Percentiles rank a stretch among this genome's conserved stretches.
Evolutionary conservation across 1,140 invertebrate species (phyloP).

Genomic region (Drosophila leontia): DNA sequence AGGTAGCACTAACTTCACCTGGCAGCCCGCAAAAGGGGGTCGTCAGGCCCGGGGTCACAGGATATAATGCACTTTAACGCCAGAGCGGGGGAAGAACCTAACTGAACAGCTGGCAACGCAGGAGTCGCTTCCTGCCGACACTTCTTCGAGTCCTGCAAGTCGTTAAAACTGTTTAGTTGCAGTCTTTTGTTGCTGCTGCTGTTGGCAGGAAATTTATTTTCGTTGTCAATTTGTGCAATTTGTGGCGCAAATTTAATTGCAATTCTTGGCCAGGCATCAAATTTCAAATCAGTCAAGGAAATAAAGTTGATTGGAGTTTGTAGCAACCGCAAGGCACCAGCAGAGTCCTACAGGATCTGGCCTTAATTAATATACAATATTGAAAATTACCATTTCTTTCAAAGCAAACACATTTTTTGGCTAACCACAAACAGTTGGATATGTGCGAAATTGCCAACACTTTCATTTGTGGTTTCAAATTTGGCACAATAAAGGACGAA

Average conservation of each 20-base stretch:
- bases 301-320: slow-evolving; percentile 11
- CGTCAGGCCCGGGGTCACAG: slow-evolving; percentile 9
- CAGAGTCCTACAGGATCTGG: neutral
- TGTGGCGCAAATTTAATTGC: slow-evolving; percentile 44
- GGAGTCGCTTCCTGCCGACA: slow-evolving; percentile 21
- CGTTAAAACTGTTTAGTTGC: slow-evolving; percentile 55
- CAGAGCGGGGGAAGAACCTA: slow-evolving; percentile 1
- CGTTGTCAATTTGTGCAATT: slow-evolving; percentile 49
- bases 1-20: slow-evolving; percentile 78
- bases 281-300: slow-evolving; percentile 10
- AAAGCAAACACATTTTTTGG: slow-evolving; percentile 16
- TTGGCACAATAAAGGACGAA: slow-evolving; percentile 2
- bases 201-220: slow-evolving; percentile 52
- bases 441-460: slow-evolving; percentile 45
- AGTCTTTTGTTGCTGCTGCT: slow-evolving; percentile 24
- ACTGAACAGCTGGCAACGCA: slow-evolving; percentile 25
- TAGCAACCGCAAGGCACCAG: slow-evolving; percentile 1
- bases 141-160: slow-evolving; percentile 27
- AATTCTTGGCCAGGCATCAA: slow-evolving; percentile 28
- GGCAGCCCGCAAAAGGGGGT: slow-evolving; percentile 41
- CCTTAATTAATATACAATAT: slow-evolving; percentile 41
- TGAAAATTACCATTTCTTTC: slow-evolving; percentile 21
- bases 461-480: slow-evolving; percentile 57
- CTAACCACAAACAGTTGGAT: slow-evolving; percentile 44
- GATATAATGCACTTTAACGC: slow-evolving; percentile 71